Evolutionary conservation across 2,888 invertebrate genomes (phyloP), one percentile per base, ranked within the genome.

Genomic region (Synanthedon formicaeformis): DNA sequence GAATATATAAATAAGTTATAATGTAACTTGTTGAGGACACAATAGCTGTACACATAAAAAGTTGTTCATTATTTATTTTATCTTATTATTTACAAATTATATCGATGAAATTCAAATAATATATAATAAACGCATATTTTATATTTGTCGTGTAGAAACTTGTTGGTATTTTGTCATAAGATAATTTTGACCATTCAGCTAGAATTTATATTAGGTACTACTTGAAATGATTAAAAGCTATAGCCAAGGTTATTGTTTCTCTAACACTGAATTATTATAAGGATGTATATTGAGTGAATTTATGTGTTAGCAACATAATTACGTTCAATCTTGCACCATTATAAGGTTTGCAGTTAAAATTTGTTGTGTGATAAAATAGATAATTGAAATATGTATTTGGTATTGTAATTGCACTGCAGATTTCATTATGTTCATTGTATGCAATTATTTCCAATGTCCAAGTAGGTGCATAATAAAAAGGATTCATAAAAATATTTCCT

Each of bases 401-500:
- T 51, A 49, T 18, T 45, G n/a, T 45, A 45, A 49, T 16, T 12
- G 49, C 49, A 49, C 49, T 23, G 23, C 18, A 16, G 23, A 49
- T 49, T 49, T 49, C 45, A 23, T 49, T 49, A 81, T 75, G 71
- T 79, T 81, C 75, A 69, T 75, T 72, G 78, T 86, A 81, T 34
- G 34, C 81, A 69, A 75, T 82, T 75, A 78, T 78, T 78, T 78
- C 70, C 73, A 74, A 73, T 75, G 78, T 82, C 79, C 74, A 81
- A 78, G 71, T 85, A 83, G 81, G 66, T 80, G 78, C 83, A 82
- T 73, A 78, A 34, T 34, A 34, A 34, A 73, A 82, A 79, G 67
- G 78, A 73, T 79, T 49, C 78, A 73, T 81, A 79, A 78, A 75
- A 82, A 82, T 79, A 81, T 80, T 84, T 78, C 78, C 81, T 87